Base-by-base conservation (phyloP, 2,888 invertebrate species). In the Hypomecis atomaria region DNA sequence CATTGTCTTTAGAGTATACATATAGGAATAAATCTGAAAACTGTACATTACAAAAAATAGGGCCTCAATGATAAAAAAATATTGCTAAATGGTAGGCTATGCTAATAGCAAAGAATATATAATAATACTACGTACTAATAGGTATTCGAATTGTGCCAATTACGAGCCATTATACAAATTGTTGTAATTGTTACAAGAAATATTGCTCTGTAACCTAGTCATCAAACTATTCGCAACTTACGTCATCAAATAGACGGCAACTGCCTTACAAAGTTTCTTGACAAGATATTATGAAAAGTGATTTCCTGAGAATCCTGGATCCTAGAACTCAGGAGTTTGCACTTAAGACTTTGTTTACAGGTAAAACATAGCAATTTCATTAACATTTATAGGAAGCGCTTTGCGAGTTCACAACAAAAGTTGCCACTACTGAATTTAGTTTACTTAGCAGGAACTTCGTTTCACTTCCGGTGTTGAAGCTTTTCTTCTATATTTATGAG, bases 341-440 rank as follows among this genome's bases (percentile, higher is more conserved):
- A 13, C 34, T 13, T 8, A 53, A 11, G 11, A 23, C 33, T 44
- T 52, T 44, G 45, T 59, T 53, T 38, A 53, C 52, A 52, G 40
- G 58, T 62, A 54, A 40, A 64, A 55, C n/a, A 40, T 37, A 59
- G 48, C 60, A 49, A 58, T 60, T 60, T 57, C 54, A 58, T 58
- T 66, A 53, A 44, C 57, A 57, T 58, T 54, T 53, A 57, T 57
- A 49, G 49, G 42, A 58, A 63, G 60, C 50, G 52, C 54, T 63
- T 63, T 58, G 64, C 55, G 23, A 44, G 5, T 59, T 50, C 49
- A 53, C 65, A 62, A 52, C 47, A 49, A 59, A 67, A 64, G 52
- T 65, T 54, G 40, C 57, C 53, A 58, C 52, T 53, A 44, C 57
- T 60, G 60, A 58, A 64, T 63, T 59, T 59, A 56, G 55, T 67